Base-by-base conservation (phyloP, 2,888 invertebrate genomes). In the Lampropteryx suffumata region DNA sequence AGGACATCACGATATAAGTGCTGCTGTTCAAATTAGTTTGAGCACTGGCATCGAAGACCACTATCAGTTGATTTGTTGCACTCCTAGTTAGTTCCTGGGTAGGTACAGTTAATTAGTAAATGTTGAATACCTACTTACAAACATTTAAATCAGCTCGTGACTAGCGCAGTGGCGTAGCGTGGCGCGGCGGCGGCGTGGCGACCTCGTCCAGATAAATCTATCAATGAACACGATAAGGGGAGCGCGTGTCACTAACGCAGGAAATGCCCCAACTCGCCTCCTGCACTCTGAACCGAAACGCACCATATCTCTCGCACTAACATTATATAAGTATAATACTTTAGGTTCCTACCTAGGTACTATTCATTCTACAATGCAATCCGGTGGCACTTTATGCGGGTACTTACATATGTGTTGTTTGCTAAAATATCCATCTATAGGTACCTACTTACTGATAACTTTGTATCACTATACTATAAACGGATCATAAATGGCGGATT, bases 191-290 rank as follows among this genome's bases (percentile, higher is more conserved):
- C 45, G 47, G 40, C 39, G 66, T 61, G 67, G 67, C 81, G 86
- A 87, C 86, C 87, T 84, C 88, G 83, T 68, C 70, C 71, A 82
- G 87, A 87, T 87, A 89, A 84, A 87, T 86, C 82, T 85, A 87
- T 89, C 88, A 89, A 89, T 89, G 88, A 85, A 82, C 66, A 70
- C 63, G 88, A 89, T 87, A 87, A 85, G 82, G 79, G 84, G 79
- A 71, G 72, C 82, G 80, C 79, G 81, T 80, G 82, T 77, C 84
- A 79, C 73, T 73, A 74, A 69, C 84, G 69, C 77, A 86, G 87
- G 86, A 86, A 86, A 82, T 82, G 76, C 78, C 76, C 71, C 66
- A 64, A 68, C 76, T 67, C 71, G 76, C 70, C 78, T 73, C 71
- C 68, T 77, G 82, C 79, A 72, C 79, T 78, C 71, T 79, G 77